Conservation (phyloP, 2,113 vertebrate genomes). For the Australoheros scitulus region DNA sequence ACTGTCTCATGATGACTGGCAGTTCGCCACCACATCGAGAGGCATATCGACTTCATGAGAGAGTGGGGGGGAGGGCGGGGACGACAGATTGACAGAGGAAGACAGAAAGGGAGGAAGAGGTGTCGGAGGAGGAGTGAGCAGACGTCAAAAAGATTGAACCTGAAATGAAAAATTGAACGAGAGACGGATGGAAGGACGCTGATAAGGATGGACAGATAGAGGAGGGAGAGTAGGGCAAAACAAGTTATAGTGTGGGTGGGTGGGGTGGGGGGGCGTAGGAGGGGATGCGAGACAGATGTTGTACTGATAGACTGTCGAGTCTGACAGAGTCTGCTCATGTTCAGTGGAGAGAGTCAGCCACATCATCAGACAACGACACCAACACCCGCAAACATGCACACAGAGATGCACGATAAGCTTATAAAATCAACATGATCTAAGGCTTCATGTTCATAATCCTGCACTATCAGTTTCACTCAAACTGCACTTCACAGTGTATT, state of each 20-base stretch:
- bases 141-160: conserved; percentile 71
- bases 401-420: background rate
- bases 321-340: conserved; percentile 73
- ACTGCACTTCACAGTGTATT: background rate
- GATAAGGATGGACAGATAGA: conserved; percentile 71
- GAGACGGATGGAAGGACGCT: conserved; percentile 71
- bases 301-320: conserved; percentile 72
- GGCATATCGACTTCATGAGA: conserved; percentile 56
- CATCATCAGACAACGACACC: conserved; percentile 55
- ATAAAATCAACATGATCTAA: conserved; percentile 6
- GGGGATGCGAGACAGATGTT: conserved; percentile 57
- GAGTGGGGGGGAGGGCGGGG: conserved; percentile 9
- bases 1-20: conserved; percentile 57
- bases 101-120: conserved; percentile 55
- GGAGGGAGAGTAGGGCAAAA: conserved; percentile 40
- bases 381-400: conserved; percentile 17
- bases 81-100: conserved; percentile 58
- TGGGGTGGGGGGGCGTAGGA: conserved; percentile 7
- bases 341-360: conserved; percentile 65
- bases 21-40: conserved; percentile 38
- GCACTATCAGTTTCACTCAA: conserved; percentile 8
- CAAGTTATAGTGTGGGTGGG: conserved; percentile 20
- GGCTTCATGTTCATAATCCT: background rate
- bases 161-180: conserved; percentile 77
- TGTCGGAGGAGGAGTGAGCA: conserved; percentile 52